These are phyloP conservation scores for Platalea minor DNA, from an alignment of 2,797 vertebrate species.

Conservation along the genomic window DNA sequence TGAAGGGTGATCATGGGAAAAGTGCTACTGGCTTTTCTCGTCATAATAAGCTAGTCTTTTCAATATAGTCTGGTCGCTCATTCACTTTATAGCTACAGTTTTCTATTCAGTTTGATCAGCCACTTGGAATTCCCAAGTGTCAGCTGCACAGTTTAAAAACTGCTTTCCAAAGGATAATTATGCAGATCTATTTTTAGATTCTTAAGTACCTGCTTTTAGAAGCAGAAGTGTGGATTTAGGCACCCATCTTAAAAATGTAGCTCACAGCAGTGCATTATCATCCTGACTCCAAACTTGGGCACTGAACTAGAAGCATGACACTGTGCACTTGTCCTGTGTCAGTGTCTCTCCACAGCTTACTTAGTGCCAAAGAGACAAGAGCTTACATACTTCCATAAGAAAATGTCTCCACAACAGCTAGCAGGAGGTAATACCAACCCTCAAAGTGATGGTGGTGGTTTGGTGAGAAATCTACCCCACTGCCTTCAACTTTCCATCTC, in stretches of 20 bases:
- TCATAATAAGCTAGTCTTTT: slow-evolving; percentile 61
- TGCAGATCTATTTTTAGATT: slow-evolving; percentile 47
- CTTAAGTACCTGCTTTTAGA: slow-evolving; percentile 59
- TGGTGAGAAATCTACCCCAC: not conserved
- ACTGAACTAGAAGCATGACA: not conserved
- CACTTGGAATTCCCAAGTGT: slow-evolving; percentile 67
- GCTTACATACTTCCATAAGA: not conserved
- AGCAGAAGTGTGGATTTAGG: slow-evolving; percentile 21
- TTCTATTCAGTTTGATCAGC: slow-evolving; percentile 66
- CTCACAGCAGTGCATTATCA: not conserved
- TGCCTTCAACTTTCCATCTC: not conserved
- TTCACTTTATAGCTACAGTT: slow-evolving; percentile 62
- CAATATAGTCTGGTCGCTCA: slow-evolving; percentile 42
- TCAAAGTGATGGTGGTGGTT: not conserved
- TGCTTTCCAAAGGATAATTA: slow-evolving; percentile 59
- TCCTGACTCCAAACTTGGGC: not conserved
- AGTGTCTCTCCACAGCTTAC: not conserved
- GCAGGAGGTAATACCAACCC: not conserved
- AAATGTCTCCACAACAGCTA: not conserved
- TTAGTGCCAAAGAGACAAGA: not conserved
- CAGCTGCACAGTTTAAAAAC: slow-evolving; percentile 58
- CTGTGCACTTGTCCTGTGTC: not conserved
- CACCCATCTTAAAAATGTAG: not conserved
- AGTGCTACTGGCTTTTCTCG: slow-evolving; percentile 32
- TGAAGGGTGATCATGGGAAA: slow-evolving; percentile 43